A percentile compares a stretch with the other conserved stretches of the same genome.
phyloP scores from a whole-genome alignment of 1,140 invertebrate genomes.

The Charaxes varanes region DNA sequence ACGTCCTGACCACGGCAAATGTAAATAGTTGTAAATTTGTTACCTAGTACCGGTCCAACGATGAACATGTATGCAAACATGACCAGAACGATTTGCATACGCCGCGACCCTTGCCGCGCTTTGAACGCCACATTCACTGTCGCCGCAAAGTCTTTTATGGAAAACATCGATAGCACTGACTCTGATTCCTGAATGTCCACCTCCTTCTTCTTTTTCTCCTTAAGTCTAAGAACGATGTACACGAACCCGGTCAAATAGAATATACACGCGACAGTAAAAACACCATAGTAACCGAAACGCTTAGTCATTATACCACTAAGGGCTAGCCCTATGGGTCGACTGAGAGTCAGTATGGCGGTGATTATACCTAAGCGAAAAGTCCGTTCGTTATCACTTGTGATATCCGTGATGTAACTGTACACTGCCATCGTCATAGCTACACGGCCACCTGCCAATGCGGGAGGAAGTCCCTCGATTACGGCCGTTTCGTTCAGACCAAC shows the following conservation, averaged over 20 bases:
- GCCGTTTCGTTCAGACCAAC: constrained; percentile 74
- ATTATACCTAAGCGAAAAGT: constrained; percentile 76
- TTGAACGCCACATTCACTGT: constrained; percentile 72
- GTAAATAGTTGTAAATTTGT: too few relatives aligned
- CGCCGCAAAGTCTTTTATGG: constrained; percentile 60
- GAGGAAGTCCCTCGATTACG: constrained; percentile 72
- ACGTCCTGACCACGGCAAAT: too few relatives aligned
- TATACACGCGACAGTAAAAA: constrained; percentile 61
- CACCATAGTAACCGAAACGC: constrained; percentile 66
- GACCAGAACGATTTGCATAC: constrained; percentile 65
- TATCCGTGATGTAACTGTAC: constrained; percentile 77
- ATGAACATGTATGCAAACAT: constrained; percentile 72
- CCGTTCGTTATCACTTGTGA: constrained; percentile 74
- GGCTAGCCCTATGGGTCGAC: constrained; percentile 64
- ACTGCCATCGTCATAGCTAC: constrained; percentile 75
- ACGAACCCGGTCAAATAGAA: constrained; percentile 66
- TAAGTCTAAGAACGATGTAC: constrained; percentile 63
- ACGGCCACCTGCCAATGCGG: constrained; percentile 74
- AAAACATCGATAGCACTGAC: constrained; percentile 47
- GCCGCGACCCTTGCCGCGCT: constrained; percentile 49
- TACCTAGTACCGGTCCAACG: constrained; percentile 73
- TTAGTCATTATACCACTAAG: constrained; percentile 69
- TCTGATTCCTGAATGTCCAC: constrained; percentile 37
- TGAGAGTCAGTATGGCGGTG: constrained; percentile 72
- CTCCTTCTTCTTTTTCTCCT: constrained; percentile 53